Percentiles rank a stretch among this genome's conserved stretches.
Evolutionary conservation across 1,140 invertebrate species (phyloP).

Genomic region (Orius laevigatus): DNA sequence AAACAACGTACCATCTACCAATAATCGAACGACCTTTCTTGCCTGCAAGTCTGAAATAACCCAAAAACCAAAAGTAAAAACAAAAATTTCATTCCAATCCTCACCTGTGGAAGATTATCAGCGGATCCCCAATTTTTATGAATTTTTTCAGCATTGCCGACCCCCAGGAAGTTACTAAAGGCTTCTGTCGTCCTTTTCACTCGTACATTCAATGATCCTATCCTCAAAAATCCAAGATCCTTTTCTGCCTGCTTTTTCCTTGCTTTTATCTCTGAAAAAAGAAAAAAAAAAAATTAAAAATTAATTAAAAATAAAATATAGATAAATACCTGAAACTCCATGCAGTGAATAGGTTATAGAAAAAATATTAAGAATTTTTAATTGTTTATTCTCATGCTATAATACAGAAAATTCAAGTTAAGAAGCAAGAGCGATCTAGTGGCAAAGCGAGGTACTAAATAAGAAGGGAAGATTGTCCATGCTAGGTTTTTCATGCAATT

Average conservation of each 20-base stretch:
- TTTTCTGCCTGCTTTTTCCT: constrained; percentile 63
- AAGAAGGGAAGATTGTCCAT: no score
- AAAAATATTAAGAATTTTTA: no score
- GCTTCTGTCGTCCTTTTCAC: constrained; percentile 82
- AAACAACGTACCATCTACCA: no score
- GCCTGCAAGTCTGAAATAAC: not conserved
- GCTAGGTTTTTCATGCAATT: no score
- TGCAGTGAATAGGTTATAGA: no score
- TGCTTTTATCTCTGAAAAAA: constrained; percentile 52
- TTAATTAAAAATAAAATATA: not conserved
- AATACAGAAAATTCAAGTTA: no score
- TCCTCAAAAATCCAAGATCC: constrained; percentile 71
- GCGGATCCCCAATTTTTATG: constrained; percentile 76
- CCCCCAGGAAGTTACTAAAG: constrained; percentile 72
- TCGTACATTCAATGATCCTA: constrained; percentile 78
- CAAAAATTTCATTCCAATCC: constrained; percentile 3
- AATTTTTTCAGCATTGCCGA: constrained; percentile 42
- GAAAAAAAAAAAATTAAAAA: constrained; percentile 13
- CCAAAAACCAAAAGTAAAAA: not conserved
- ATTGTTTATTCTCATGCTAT: no score
- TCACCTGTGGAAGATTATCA: constrained; percentile 58
- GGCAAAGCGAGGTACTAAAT: no score
- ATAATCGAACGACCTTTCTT: not conserved
- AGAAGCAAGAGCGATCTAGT: no score
- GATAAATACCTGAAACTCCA: no score